phyloP scores from a whole-genome alignment of 2,113 vertebrate species.

The Uropsilus gracilis region DNA sequence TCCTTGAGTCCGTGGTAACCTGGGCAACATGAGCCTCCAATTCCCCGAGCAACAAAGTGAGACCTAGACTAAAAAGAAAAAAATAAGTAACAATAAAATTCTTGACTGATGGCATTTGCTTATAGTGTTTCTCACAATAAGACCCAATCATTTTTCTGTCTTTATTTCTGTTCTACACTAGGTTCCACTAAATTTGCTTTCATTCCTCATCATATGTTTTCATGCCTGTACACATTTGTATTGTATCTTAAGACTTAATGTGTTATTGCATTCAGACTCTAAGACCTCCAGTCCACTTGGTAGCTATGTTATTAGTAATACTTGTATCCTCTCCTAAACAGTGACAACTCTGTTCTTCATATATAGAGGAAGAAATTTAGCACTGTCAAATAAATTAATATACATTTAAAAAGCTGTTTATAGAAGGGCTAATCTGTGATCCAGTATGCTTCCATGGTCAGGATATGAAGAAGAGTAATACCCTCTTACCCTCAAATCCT shows the following conservation, averaged over 20 bases:
- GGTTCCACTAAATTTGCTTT: slow-evolving; percentile 22
- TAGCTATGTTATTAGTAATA: not conserved
- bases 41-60: no score
- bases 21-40: no score
- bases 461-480: not conserved
- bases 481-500: not conserved
- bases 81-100: no score
- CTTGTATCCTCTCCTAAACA: not conserved
- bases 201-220: not conserved
- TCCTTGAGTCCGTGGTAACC: no score
- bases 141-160: not conserved
- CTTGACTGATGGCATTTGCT: not conserved
- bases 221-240: not conserved
- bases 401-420: not conserved
- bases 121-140: not conserved
- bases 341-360: not conserved
- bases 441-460: not conserved
- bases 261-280: not conserved
- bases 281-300: not conserved
- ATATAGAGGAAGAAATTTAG: not conserved
- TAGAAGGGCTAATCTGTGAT: not conserved
- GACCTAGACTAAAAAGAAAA: no score
- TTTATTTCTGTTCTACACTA: not conserved
- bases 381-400: not conserved
- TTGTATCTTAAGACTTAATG: slow-evolving; percentile 13